Conservation (phyloP, 2,113 vertebrate species). For the Talpa occidentalis region DNA sequence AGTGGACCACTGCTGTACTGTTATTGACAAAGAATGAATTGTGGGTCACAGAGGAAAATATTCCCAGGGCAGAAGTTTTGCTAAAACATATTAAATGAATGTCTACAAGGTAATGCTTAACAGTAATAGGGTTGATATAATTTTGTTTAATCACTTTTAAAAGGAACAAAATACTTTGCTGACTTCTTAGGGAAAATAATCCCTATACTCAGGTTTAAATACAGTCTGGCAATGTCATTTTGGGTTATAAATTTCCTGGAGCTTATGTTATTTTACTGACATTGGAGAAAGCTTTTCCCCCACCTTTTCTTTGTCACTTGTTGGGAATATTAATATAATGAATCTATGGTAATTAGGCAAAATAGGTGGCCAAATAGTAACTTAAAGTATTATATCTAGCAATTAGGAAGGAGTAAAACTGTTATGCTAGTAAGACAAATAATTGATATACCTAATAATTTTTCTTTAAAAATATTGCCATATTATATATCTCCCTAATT, state of each 20-base stretch:
- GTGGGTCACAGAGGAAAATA: slow-evolving; percentile 78
- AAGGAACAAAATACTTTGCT: slow-evolving; percentile 17
- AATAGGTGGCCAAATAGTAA: not conserved
- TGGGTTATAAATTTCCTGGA: not conserved
- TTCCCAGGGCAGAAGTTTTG: slow-evolving; percentile 64
- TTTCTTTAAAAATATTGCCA: not conserved
- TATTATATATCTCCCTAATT: not conserved
- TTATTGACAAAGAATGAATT: slow-evolving; percentile 82
- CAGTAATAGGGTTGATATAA: slow-evolving; percentile 19
- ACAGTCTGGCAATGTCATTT: not conserved
- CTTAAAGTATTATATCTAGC: slow-evolving; percentile 19
- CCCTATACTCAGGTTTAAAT: not conserved
- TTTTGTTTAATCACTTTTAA: not conserved
- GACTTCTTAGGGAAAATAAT: not conserved
- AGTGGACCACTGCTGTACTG: slow-evolving; percentile 74
- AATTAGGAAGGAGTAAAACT: not conserved
- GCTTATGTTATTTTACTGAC: not conserved
- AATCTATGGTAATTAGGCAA: not conserved
- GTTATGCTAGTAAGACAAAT: slow-evolving; percentile 3
- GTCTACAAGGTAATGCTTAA: slow-evolving; percentile 46
- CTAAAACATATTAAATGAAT: not conserved
- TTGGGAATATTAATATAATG: not conserved
- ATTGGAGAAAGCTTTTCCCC: not conserved
- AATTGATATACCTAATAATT: not conserved
- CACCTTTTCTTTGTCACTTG: not conserved